Evolutionary conservation across 2,888 invertebrate species (phyloP).

Genomic region (Drosophila histrio): DNA sequence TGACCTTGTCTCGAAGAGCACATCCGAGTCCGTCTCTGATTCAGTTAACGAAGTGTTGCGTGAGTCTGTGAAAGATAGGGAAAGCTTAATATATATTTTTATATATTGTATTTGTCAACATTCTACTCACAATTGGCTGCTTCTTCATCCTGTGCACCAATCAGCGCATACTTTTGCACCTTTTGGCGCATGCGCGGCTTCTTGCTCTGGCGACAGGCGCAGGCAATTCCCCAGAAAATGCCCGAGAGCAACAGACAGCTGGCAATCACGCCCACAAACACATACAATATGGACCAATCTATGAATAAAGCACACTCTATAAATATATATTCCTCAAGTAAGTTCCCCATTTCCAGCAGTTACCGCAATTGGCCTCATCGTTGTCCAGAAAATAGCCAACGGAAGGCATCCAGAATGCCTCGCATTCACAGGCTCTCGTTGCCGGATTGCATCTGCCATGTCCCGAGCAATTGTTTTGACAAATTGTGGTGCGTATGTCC

Average conservation of each 20-base stretch:
- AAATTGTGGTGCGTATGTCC: conserved; percentile 92
- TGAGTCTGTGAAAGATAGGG: conserved; percentile 57
- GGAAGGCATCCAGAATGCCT: conserved; percentile 98
- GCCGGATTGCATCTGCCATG: conserved; percentile 95
- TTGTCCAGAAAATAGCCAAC: conserved; percentile 88
- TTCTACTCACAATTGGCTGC: conserved; percentile 78
- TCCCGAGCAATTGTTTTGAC: conserved; percentile 96
- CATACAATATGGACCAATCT: conserved; percentile 98
- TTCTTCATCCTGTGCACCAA: conserved; percentile 89
- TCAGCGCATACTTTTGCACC: conserved; percentile 89
- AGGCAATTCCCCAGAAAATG: conserved; percentile 87
- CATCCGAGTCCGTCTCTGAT: conserved; percentile 93
- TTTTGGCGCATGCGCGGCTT: conserved; percentile 86
- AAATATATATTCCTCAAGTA: fast-evolving
- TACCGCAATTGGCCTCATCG: conserved; percentile 92
- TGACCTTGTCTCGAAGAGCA: conserved; percentile 90
- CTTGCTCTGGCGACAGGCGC: conserved; percentile 86
- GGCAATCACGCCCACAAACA: conserved; percentile 90
- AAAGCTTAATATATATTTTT: neutral
- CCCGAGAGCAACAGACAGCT: conserved; percentile 87
- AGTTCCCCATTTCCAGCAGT: conserved; percentile 58
- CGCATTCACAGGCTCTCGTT: conserved; percentile 93
- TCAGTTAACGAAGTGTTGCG: conserved; percentile 87
- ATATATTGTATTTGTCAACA: neutral
- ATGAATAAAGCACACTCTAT: conserved; percentile 30